phyloP scores from a whole-genome alignment of 2,888 invertebrate genomes.

The Apotomis turbidana region DNA sequence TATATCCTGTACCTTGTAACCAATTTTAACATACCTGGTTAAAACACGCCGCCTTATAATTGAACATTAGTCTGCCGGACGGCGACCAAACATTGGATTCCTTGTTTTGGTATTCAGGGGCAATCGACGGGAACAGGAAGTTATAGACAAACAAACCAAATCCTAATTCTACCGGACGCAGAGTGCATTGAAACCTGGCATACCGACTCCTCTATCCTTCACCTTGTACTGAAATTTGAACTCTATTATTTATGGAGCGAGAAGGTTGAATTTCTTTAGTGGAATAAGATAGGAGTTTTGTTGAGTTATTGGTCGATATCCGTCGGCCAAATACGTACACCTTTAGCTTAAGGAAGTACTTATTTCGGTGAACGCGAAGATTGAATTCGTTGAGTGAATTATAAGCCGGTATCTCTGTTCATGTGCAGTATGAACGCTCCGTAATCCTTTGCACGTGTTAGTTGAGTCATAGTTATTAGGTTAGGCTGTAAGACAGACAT shows the following conservation, averaged over 20 bases:
- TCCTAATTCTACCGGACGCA: conserved; percentile 64
- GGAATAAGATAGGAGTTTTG: not conserved
- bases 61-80: conserved; percentile 18
- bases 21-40: conserved; percentile 6
- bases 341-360: conserved; percentile 42
- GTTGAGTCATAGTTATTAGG: not conserved
- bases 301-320: not conserved
- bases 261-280: not conserved
- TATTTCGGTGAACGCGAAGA: conserved; percentile 26
- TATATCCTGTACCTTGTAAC: not conserved
- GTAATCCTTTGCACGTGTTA: conserved; percentile 34
- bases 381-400: conserved; percentile 38
- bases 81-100: conserved; percentile 17
- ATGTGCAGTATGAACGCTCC: not conserved
- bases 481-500: too few relatives aligned
- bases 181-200: conserved; percentile 71
- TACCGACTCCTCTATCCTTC: conserved; percentile 48
- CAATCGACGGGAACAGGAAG: conserved; percentile 60
- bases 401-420: conserved; percentile 22
- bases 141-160: conserved; percentile 62
- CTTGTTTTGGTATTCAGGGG: conserved; percentile 33
- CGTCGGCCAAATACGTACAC: conserved; percentile 51
- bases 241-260: not conserved
- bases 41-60: conserved; percentile 1
- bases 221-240: not conserved